A percentile compares a stretch with the other conserved stretches of the same genome.
Evolutionary conservation across 2,888 invertebrate species (phyloP).

Genomic region (Stenodera caucasica): DNA sequence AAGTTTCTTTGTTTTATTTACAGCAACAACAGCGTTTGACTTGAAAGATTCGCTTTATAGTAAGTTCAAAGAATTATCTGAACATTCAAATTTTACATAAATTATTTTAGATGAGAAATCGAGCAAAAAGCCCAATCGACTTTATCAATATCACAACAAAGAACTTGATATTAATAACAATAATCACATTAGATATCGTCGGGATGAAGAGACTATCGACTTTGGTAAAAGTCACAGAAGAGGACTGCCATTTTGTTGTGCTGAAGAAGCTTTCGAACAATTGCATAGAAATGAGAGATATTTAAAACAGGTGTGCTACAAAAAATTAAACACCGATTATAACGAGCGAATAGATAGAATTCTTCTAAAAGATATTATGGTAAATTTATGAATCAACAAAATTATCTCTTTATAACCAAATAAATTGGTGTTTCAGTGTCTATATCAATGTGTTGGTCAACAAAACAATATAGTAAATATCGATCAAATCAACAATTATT

Average conservation of each 20-base stretch:
- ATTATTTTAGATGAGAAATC: conserved; percentile 44
- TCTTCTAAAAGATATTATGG: conserved; percentile 48
- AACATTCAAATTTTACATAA: conserved; percentile 13
- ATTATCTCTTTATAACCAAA: background rate
- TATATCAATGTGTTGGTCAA: conserved; percentile 50
- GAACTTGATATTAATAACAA: conserved; percentile 17
- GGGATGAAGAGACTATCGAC: conserved; percentile 44
- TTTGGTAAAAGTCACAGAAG: conserved; percentile 46
- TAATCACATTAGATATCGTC: conserved; percentile 35
- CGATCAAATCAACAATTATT: conserved; percentile 37
- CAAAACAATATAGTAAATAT: conserved; percentile 51
- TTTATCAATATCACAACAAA: conserved; percentile 18
- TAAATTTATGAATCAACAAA: conserved; percentile 34
- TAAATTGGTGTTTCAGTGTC: conserved; percentile 47
- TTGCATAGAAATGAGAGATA: conserved; percentile 44
- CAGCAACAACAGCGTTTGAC: conserved; percentile 40
- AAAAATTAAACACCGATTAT: conserved; percentile 40
- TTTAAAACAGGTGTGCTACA: conserved; percentile 46
- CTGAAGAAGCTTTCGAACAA: conserved; percentile 42
- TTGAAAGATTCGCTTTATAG: conserved; percentile 49
- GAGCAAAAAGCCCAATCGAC: conserved; percentile 45
- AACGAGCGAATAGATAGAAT: conserved; percentile 49
- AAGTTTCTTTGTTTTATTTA: conserved; percentile 25
- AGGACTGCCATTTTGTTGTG: conserved; percentile 46
- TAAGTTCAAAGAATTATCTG: conserved; percentile 38